phyloP scores from a whole-genome alignment of 1,140 invertebrate species.

The Riptortus pedestris region DNA sequence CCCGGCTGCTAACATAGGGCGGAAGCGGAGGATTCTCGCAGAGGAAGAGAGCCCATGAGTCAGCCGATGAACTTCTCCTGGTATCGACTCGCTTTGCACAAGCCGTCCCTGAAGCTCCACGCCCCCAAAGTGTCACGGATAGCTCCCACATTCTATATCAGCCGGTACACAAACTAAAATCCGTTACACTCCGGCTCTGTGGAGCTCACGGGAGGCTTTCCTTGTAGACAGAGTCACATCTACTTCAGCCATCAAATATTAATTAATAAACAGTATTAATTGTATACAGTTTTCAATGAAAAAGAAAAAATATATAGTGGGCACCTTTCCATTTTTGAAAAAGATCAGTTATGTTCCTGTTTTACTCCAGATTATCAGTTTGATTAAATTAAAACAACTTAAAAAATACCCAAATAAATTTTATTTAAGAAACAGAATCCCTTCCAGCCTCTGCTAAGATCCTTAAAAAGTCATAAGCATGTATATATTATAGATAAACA shows the following conservation, averaged over 20 bases:
- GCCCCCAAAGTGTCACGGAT: slow-evolving; percentile 12
- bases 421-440: no score
- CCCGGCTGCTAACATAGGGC: slow-evolving; percentile 39
- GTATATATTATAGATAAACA: no score
- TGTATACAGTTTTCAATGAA: slow-evolving; percentile 27
- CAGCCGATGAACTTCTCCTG: slow-evolving; percentile 79
- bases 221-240: slow-evolving; percentile 14
- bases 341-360: no score
- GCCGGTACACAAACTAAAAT: neutral
- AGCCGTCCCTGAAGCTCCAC: slow-evolving; percentile 12
- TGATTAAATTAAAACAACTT: no score
- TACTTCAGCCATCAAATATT: no score
- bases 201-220: slow-evolving; percentile 17
- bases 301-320: no score
- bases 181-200: slow-evolving; percentile 7
- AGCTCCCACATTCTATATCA: slow-evolving; percentile 9
- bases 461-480: no score
- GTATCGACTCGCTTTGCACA: slow-evolving; percentile 57
- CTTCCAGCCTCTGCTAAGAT: no score
- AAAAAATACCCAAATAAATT: no score
- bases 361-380: no score
- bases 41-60: slow-evolving; percentile 76
- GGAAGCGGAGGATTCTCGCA: slow-evolving; percentile 50
- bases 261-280: no score
- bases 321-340: slow-evolving; percentile 33